Conservation (phyloP, 2,797 vertebrate genomes). For the Momotus momota region DNA sequence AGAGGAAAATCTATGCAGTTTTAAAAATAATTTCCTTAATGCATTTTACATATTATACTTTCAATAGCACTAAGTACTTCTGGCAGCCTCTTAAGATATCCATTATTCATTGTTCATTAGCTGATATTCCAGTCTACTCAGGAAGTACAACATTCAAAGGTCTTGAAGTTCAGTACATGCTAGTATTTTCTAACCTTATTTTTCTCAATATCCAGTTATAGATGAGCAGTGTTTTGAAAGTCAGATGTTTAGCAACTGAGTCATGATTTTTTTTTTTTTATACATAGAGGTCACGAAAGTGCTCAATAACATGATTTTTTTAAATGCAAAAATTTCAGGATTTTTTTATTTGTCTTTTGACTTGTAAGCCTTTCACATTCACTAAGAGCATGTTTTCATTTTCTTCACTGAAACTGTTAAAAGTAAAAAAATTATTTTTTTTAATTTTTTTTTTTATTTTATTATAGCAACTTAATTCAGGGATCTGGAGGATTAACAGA, state of each 20-base stretch:
- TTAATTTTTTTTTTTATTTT: background rate
- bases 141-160: background rate
- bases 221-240: background rate
- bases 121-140: background rate
- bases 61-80: background rate
- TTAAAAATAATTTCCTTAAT: slow-evolving; percentile 12
- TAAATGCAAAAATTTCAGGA: background rate
- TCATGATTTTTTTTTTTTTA: background rate
- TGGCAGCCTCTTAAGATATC: background rate
- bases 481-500: background rate
- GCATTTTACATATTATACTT: slow-evolving; percentile 22
- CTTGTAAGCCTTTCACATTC: background rate
- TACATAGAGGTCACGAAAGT: background rate
- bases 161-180: background rate
- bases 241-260: background rate
- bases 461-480: background rate
- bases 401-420: background rate
- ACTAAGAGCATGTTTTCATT: background rate
- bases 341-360: background rate
- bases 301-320: background rate
- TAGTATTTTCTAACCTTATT: background rate
- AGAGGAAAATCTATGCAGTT: background rate
- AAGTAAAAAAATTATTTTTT: too few relatives aligned
- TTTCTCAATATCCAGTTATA: background rate
- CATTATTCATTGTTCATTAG: slow-evolving; percentile 35